Evolutionary conservation across 2,797 vertebrate genomes (phyloP), one percentile per base, ranked within the genome.

Genomic region (Scomberomorus guttatus): DNA sequence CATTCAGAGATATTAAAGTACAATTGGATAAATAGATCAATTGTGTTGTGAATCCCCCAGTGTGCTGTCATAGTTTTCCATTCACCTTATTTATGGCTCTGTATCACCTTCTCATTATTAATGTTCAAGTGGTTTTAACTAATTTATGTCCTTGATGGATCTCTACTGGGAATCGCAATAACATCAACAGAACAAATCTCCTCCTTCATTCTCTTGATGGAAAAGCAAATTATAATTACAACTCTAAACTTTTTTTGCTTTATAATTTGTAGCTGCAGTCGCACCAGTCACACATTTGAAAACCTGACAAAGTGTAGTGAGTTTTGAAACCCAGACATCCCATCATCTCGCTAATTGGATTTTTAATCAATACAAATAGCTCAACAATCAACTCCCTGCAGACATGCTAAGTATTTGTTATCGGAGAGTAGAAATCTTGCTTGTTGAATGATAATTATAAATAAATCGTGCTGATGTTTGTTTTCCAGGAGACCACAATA

Each of bases 401-500:
- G 14, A 51, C 48, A 42, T 60, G 39, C 29, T 20, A 51, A 63
- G 10, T 55, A 20, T 39, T 52, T 57, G 39, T 44, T 50, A n/a
- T 50, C 22, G 20, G 9, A n/a, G 46, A 18, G 22, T 0, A 27
- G 15, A 50, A 63, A 57, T 65, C 20, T 48, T 29, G 4, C 17
- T 68, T 72, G 34, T 66, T 58, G 44, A 58, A 32, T 57, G 15
- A 37, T 42, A 22, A 54, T 29, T 20, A 48, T 52, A 11, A 60
- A 54, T 64, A 9, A 58, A 54, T 64, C 29, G 32, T 54, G 48
- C 42, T 61, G 13, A 8, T 82, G 22, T 67, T 79, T 92, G 15
- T 79, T 39, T 88, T 72, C 72, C 91, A 99, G 98, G 98, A 99
- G 92, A 99, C 98, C 10, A 99, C 98, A 39, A 99, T 99, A 88